phyloP scores from a whole-genome alignment of 1,140 invertebrate genomes.

The Maconellicoccus hirsutus region DNA sequence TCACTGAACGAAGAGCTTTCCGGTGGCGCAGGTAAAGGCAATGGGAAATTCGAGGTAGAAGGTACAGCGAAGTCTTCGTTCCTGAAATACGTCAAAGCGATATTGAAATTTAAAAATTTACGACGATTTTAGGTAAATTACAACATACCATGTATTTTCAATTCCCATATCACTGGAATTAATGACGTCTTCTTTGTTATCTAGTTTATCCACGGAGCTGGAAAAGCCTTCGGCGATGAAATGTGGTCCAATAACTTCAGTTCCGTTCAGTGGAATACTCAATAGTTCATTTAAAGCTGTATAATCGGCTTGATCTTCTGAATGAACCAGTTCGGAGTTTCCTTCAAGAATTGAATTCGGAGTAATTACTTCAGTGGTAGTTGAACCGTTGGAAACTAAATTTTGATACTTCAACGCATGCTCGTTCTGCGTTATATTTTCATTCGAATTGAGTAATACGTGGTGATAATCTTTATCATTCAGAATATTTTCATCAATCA shows the following conservation, averaged over 20 bases:
- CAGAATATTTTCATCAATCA: neutral
- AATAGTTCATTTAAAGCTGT: neutral
- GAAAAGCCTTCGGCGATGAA: neutral
- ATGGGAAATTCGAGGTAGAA: conserved; percentile 27
- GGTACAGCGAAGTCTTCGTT: conserved; percentile 26
- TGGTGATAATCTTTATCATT: neutral
- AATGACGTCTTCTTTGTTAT: neutral
- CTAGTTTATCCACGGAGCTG: neutral
- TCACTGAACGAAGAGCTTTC: neutral
- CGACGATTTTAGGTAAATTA: too few relatives aligned
- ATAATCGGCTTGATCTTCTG: neutral
- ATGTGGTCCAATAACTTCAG: conserved; percentile 1
- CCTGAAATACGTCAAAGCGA: conserved; percentile 25
- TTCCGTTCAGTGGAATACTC: neutral
- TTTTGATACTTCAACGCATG: neutral
- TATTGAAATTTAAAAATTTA: neutral
- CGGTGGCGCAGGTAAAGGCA: conserved; percentile 26
- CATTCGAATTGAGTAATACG: neutral
- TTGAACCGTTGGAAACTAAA: neutral
- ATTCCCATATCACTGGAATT: conserved; percentile 17
- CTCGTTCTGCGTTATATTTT: neutral
- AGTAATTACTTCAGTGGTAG: neutral
- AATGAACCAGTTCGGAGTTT: neutral
- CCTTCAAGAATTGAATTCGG: neutral
- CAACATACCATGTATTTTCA: conserved; percentile 1